Evolutionary conservation across 2,113 vertebrate species (phyloP).

Genomic region (Pluvialis apricaria): DNA sequence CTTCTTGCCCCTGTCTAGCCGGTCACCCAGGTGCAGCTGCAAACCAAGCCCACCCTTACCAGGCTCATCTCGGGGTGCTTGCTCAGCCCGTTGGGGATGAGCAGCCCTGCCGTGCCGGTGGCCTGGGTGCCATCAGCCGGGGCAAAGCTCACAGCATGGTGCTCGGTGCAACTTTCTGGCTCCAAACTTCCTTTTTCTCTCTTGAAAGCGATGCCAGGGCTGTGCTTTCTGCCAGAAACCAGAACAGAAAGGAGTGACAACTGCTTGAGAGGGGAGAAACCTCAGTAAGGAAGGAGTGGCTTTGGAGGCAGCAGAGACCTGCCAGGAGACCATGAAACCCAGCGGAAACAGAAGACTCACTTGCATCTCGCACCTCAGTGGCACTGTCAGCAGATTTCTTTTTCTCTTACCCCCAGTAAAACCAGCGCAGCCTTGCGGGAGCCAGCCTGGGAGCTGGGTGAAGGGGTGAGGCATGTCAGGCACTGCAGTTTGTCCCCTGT

Average conservation of each 20-base stretch:
- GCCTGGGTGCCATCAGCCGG: neutral
- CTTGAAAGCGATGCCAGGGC: neutral
- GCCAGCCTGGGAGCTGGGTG: rapidly evolving
- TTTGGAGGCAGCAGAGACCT: neutral
- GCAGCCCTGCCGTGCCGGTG: neutral
- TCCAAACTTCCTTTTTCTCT: neutral
- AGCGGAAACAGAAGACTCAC: neutral
- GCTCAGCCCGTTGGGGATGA: neutral
- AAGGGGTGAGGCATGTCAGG: neutral
- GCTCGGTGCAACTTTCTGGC: neutral
- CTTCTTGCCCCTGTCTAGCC: neutral
- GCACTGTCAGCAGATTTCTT: neutral
- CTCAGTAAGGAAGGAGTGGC: neutral
- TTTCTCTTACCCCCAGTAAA: neutral
- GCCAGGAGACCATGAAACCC: neutral
- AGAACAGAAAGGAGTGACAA: neutral
- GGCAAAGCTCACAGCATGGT: neutral
- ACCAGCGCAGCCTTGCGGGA: rapidly evolving
- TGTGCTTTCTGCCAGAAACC: neutral
- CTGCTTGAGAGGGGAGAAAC: neutral
- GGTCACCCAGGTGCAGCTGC: neutral
- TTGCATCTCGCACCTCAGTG: neutral
- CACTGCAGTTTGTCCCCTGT: neutral
- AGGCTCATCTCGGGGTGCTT: rapidly evolving
- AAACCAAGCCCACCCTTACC: neutral